Conservation (phyloP, 2,113 vertebrate genomes). For the Chamaea fasciata region DNA sequence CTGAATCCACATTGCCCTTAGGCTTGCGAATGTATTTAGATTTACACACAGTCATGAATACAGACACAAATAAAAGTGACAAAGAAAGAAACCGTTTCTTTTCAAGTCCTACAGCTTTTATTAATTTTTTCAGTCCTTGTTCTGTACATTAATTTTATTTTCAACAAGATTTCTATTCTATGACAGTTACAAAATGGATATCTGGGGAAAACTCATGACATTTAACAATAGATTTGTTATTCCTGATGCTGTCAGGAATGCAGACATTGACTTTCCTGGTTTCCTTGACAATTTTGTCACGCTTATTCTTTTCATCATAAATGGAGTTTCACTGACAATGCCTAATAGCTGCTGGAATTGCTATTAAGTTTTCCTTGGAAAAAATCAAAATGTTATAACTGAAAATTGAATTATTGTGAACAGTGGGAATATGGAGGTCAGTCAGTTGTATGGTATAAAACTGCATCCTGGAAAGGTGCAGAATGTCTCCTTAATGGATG, state of each 20-base stretch:
- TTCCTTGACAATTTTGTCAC: conserved; percentile 40
- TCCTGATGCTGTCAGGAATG: background rate
- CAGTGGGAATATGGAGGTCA: background rate
- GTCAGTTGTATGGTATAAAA: background rate
- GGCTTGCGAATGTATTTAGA: background rate
- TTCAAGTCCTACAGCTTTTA: conserved; percentile 13
- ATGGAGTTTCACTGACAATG: background rate
- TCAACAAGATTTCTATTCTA: conserved; percentile 9
- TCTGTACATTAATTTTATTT: conserved; percentile 44
- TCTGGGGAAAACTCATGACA: conserved; percentile 23
- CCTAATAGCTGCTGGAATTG: conserved; percentile 18
- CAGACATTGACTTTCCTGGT: conserved; percentile 19
- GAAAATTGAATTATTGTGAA: background rate
- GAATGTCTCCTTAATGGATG: background rate
- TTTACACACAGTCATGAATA: background rate
- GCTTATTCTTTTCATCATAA: conserved; percentile 41
- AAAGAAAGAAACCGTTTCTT: conserved; percentile 1
- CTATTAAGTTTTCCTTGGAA: background rate
- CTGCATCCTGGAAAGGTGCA: background rate
- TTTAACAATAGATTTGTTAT: conserved; percentile 51
- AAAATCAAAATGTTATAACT: background rate
- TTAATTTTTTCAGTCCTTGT: conserved; percentile 39
- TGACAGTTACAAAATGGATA: background rate
- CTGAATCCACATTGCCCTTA: background rate
- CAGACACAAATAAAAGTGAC: background rate